Base-by-base conservation (phyloP, 2,113 vertebrate species). In the Anguilla japonica region DNA sequence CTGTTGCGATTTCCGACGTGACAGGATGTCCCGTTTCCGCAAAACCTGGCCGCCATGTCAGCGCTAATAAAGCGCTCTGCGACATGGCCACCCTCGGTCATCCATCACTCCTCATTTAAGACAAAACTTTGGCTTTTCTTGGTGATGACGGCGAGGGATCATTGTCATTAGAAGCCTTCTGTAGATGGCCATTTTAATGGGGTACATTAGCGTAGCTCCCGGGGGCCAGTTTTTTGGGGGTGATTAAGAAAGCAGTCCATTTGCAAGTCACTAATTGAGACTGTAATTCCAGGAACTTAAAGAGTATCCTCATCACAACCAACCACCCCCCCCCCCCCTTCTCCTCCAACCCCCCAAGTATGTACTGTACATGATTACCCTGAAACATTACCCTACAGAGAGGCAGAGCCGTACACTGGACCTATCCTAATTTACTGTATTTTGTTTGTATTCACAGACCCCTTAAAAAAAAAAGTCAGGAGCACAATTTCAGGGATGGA, bases 191-290 rank as follows among this genome's bases (percentile, higher is more conserved):
- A 89, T 92, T 92, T 93, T 94, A 94, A 95, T 94, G 95, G 91
- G 95, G 90, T 91, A 92, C 93, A 92, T 95, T 96, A 94, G 88
- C 91, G 84, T 29, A 83, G 86, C 88, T 95, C 90, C 92, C 94
- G 91, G 85, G 89, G 93, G 94, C 93, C 94, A 92, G 91, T 94
- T 95, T 95, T 91, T 81, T 94, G 91, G 90, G 94, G 91, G 90
- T 94, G 92, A 95, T 95, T 96, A 96, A 95, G 92, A 92, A 94
- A 96, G 93, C 94, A 93, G 93, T 92, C 95, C 92, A 95, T 95
- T 95, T 95, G 95, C 92, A 94, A 92, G 90, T 94, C 90, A 93
- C 92, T 95, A 96, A 95, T 95, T 95, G 95, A 94, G 93, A 92
- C 88, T 92, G 87, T 92, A 88, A 92, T 94, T 94, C 88, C 91